Conservation (phyloP, 2,113 vertebrate species). For the Ranitomeya imitator region DNA sequence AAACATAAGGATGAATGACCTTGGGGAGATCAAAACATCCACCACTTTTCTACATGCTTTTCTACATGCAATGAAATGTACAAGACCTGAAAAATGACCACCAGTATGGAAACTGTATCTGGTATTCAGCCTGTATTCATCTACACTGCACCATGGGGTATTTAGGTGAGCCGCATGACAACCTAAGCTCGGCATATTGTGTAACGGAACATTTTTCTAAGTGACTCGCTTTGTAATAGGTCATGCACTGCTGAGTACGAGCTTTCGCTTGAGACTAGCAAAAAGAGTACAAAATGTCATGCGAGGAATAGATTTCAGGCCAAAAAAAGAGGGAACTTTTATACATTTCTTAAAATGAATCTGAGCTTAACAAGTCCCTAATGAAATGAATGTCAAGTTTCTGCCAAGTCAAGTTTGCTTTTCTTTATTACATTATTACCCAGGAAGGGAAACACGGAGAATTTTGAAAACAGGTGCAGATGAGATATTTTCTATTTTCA, state of each 20-base stretch:
- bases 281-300: slow-evolving; percentile 9
- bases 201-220: background rate
- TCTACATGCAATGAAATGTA: background rate
- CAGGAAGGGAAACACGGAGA: background rate
- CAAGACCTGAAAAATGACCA: background rate
- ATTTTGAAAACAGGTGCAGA: background rate
- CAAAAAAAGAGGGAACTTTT: background rate
- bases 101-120: background rate
- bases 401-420: background rate
- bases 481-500: background rate
- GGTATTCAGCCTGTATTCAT: background rate
- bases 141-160: background rate
- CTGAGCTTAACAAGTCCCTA: slow-evolving; percentile 25
- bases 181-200: background rate
- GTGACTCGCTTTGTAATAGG: background rate
- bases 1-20: too few species aligned
- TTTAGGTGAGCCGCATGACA: background rate
- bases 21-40: too few species aligned
- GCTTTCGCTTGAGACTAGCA: background rate
- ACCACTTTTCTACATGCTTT: too few species aligned
- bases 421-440: background rate
- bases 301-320: background rate
- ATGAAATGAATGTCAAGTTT: background rate
- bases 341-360: slow-evolving; percentile 18
- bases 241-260: slow-evolving; percentile 13